Percentiles rank a stretch among this genome's conserved stretches.
These are phyloP conservation scores for Antennarius maculatus DNA, from an alignment of 2,797 vertebrate species.

Conservation along the genomic window DNA sequence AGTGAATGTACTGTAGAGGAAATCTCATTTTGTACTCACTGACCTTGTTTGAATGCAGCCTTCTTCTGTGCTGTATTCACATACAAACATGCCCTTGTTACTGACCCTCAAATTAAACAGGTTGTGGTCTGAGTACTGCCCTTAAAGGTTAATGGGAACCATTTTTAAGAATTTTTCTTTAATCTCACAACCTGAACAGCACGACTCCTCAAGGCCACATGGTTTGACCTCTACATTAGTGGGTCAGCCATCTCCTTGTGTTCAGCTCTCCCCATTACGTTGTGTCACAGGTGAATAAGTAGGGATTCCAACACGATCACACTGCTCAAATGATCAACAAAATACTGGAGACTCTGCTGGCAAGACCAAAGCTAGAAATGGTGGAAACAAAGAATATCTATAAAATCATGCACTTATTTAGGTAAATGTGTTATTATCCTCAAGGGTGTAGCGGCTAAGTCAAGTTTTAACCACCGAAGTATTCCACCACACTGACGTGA, in stretches of 20 bases:
- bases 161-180: not conserved
- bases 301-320: conserved; percentile 13
- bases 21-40: not conserved
- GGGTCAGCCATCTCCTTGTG: conserved; percentile 16
- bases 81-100: conserved; percentile 49
- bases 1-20: not conserved
- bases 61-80: conserved; percentile 38
- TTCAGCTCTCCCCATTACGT: conserved; percentile 22
- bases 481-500: too few species aligned
- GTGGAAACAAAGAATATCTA: too few species aligned
- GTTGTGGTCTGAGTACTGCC: conserved; percentile 10
- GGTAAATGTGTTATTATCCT: too few species aligned
- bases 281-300: conserved; percentile 56
- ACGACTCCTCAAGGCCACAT: conserved; percentile 19
- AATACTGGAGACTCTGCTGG: not conserved
- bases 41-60: not conserved
- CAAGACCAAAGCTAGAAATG: too few species aligned
- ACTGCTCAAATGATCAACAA: conserved; percentile 3
- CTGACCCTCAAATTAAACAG: not conserved
- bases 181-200: conserved; percentile 26
- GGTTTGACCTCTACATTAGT: conserved; percentile 36
- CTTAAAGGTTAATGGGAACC: conserved; percentile 23
- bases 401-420: too few species aligned
- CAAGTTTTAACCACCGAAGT: too few species aligned
- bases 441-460: too few species aligned